Evolutionary conservation across 1,140 invertebrate genomes (phyloP), one percentile per base, ranked within the genome.

Genomic region (Lucilia cuprina): DNA sequence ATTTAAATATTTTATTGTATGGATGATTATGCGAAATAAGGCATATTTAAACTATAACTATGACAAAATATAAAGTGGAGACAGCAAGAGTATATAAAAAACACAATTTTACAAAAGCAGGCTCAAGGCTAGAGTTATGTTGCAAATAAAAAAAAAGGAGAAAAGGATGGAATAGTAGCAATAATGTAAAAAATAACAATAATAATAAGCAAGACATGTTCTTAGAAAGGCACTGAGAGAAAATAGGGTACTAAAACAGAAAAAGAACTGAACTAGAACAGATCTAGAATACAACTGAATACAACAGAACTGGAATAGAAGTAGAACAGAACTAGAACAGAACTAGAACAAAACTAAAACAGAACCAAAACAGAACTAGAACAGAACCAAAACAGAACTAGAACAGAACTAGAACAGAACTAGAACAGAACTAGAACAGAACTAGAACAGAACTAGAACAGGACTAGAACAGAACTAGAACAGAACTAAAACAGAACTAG

Each of bases 1-100:
- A 70, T 70, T 70, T 70, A 19, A 70, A 70, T 70, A 70, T 21
- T 70, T 70, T 70, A 70, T 70, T 17, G 55, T 60, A n/a, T 60
- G n/a, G 13, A 60, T 60, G 55, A 60, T 60, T 60, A 60, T 60
- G 55, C 55, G 55, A n/a, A 17, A 70, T 70, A 21, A 19, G 65
- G 7, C 19, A 70, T 25, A 21, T 21, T 70, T 70, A 21, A 70
- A 70, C 65, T 21, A 10, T 70, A 70, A 70, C n/a, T 70, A 21
- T 19, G 55, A 60, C 55, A 60, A 60, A 60, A 60, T n/a, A 60
- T 60, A 14, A n/a, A 41, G 41, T 41, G 25, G 25, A 30, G 25
- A 30, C 25, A 30, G 25, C 1, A 30, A 30, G 25, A 30, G 25
- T 30, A 30, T 41, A 41, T 7, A 41, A 60, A 60, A 70, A 70